phyloP scores from a whole-genome alignment of 2,113 vertebrate species.

The Callipepla californica region DNA sequence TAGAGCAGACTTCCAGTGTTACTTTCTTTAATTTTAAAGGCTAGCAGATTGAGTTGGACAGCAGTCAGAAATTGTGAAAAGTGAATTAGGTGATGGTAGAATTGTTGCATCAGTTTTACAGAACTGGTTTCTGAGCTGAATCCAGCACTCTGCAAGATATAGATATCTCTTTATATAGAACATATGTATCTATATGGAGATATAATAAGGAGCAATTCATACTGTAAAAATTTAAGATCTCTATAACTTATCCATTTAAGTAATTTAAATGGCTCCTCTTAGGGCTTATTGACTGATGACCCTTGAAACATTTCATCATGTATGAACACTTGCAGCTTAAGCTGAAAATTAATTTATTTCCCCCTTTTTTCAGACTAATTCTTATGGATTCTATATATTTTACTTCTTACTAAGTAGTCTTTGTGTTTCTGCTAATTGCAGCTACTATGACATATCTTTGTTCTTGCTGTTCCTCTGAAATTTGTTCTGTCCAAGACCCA shows the following conservation, averaged over 20 bases:
- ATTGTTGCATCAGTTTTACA: background rate
- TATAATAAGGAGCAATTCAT: background rate
- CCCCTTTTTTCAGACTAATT: background rate
- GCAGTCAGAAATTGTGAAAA: background rate
- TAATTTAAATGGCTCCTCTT: background rate
- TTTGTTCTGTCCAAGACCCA: background rate
- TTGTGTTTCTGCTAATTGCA: background rate
- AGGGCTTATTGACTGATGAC: background rate
- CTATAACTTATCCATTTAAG: background rate
- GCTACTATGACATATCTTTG: background rate
- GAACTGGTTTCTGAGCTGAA: background rate
- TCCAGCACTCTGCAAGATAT: background rate
- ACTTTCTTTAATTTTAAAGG: background rate
- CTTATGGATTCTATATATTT: background rate
- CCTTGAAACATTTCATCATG: background rate
- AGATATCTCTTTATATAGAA: background rate
- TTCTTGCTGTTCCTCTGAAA: background rate
- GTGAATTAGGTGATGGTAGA: background rate
- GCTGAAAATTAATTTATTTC: background rate
- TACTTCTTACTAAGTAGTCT: background rate
- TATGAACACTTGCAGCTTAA: background rate
- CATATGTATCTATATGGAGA: background rate
- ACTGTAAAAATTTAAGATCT: background rate
- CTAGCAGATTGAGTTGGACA: background rate
- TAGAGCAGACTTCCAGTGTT: background rate